Base-by-base conservation (phyloP, 2,797 vertebrate genomes). In the Microhierax caerulescens region DNA sequence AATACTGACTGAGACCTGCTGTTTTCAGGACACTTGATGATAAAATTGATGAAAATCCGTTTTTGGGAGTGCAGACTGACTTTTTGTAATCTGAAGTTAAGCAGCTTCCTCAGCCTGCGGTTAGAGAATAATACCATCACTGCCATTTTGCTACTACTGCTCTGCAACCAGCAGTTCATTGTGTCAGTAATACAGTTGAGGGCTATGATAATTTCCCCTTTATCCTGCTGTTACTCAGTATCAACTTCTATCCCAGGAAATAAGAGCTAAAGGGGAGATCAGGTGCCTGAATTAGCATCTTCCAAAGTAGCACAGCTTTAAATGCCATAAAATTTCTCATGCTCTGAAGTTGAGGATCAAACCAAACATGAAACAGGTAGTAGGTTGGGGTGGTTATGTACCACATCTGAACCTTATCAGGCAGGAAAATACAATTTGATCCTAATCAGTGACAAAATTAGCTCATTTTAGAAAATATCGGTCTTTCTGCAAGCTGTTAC, bases 81-180 rank as follows among this genome's bases (percentile, higher is more conserved):
- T 43, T 81, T 72, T 56, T 56, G 20, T 28, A 20, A 18, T 53
- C 68, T 45, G 15, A 78, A 74, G 16, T 11, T 72, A 70, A 50
- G 30, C 14, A 43, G 28, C 6, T 51, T 61, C 18, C 25, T 41
- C 57, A 65, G 19, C 9, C 13, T 59, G 34, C 4, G 0, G 0
- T n/a, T 12, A 22, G 2, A 32, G 28, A 50, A 50, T 3, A 32
- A 10, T 13, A 32, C 8, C 8, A 43, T 27, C 25, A 5, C 13
- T 61, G 39, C 22, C 43, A 10, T 8, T 82, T 64, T 36, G 14
- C 45, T 13, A 0, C 36, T 8, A 23, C 41, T 63, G 30, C 37
- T 60, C 60, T 45, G n/a, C 51, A 51, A 21, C 25, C 21, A 72
- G 59, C 10, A 28, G 13, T 10, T 86, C 47, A 8, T 17, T 28